Evolutionary conservation across 2,888 invertebrate species (phyloP).

Genomic region (Frankliniella intonsa): DNA sequence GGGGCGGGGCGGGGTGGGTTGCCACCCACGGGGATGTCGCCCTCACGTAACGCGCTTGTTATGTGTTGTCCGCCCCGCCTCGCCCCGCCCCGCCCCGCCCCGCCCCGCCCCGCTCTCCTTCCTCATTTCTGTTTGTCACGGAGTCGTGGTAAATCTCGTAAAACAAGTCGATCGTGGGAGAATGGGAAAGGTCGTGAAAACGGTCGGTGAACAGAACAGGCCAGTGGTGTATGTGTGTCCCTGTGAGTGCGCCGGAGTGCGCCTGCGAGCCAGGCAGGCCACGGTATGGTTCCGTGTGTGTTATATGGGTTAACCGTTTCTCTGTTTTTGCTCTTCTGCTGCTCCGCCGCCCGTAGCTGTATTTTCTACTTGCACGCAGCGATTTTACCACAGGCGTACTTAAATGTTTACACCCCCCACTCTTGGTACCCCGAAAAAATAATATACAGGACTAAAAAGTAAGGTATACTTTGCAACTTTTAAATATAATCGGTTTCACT

Average conservation of each 20-base stretch:
- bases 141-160: background rate
- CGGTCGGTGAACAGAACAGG: background rate
- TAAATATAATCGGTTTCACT: no score
- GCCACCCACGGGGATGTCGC: background rate
- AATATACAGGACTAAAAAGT: no score
- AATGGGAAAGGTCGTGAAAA: slow-evolving; percentile 15
- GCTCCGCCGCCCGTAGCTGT: no score
- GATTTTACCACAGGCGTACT: no score
- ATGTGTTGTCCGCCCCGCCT: background rate
- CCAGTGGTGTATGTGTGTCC: background rate
- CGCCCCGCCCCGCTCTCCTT: background rate
- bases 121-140: background rate
- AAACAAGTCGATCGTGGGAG: background rate
- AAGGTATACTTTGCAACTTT: no score
- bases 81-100: background rate
- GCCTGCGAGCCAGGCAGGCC: background rate
- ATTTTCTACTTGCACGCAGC: no score
- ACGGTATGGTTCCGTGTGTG: no score
- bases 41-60: background rate
- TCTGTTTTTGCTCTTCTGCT: no score
- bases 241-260: background rate
- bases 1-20: no score
- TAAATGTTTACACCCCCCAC: no score
- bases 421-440: no score
- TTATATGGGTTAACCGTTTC: no score